These are phyloP conservation scores for Heliconius himera DNA, from an alignment of 1,140 invertebrate species.

Conservation along the genomic window DNA sequence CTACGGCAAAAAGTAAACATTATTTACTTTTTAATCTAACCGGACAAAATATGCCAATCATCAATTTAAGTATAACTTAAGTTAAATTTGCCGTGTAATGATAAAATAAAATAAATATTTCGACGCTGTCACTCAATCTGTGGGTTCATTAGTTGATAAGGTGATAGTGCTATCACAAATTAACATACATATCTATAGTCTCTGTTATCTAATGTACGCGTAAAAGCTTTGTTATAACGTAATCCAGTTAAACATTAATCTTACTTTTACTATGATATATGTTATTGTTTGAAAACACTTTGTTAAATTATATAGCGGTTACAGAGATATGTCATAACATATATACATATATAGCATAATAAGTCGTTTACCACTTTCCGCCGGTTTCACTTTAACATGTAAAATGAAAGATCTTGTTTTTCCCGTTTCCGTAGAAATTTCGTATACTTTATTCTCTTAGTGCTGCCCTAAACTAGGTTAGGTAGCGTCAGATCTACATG, in stretches of 20 bases:
- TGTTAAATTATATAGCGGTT: background rate
- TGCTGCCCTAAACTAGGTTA: no score
- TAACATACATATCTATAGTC: background rate
- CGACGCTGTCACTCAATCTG: background rate
- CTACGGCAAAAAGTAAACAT: no score
- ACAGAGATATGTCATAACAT: no score
- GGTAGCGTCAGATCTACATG: no score
- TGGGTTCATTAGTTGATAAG: constrained; percentile 7
- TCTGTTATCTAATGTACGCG: background rate
- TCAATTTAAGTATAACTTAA: background rate
- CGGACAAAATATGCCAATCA: background rate
- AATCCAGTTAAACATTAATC: background rate
- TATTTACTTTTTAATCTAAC: no score
- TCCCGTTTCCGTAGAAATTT: no score
- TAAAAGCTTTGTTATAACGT: constrained; percentile 8
- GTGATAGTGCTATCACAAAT: constrained; percentile 2
- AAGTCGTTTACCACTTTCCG: no score
- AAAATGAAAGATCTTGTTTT: no score
- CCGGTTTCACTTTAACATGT: no score
- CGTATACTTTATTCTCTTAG: no score
- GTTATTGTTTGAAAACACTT: background rate
- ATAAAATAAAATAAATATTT: background rate
- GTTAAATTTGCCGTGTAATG: background rate
- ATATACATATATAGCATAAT: no score
- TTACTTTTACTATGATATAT: background rate